A percentile compares a stretch with the other conserved stretches of the same genome.
Conservation (phyloP, 2,113 vertebrate genomes). For the Leptobrachium ailaonicum region DNA sequence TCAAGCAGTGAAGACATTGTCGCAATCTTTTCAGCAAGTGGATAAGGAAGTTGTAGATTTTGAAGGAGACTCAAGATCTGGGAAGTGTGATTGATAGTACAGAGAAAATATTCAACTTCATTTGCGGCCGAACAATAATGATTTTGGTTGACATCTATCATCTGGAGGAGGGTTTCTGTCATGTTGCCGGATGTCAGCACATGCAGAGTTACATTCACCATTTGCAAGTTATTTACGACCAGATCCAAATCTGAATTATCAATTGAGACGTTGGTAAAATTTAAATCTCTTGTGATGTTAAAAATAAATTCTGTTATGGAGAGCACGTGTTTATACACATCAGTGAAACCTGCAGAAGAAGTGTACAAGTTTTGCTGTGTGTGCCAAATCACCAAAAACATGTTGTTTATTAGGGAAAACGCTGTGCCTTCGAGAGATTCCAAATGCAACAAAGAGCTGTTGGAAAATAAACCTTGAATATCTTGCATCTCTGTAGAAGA, state of each 20-base stretch:
- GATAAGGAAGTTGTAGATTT: slow-evolving; percentile 5
- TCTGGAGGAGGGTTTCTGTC: slow-evolving; percentile 5
- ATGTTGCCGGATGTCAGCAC: slow-evolving; percentile 1
- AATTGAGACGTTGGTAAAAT: background rate
- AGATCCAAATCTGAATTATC: background rate
- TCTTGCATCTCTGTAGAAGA: background rate
- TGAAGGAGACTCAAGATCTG: slow-evolving; percentile 3
- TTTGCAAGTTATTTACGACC: background rate
- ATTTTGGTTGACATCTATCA: background rate
- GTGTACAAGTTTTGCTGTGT: background rate
- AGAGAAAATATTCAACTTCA: background rate
- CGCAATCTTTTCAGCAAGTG: background rate
- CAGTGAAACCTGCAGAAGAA: background rate
- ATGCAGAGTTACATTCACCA: background rate
- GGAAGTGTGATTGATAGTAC: slow-evolving; percentile 22
- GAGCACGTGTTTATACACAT: slow-evolving; percentile 22
- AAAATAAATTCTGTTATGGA: background rate
- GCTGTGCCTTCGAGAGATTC: background rate
- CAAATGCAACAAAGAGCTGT: background rate
- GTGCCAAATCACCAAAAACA: slow-evolving; percentile 8
- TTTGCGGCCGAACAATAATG: slow-evolving; percentile 4
- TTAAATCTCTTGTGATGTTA: slow-evolving; percentile 20
- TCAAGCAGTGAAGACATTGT: background rate
- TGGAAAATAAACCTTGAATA: slow-evolving; percentile 27
- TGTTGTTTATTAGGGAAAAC: slow-evolving; percentile 16